phyloP scores from a whole-genome alignment of 2,113 vertebrate species.

The Catharus fuscescens region DNA sequence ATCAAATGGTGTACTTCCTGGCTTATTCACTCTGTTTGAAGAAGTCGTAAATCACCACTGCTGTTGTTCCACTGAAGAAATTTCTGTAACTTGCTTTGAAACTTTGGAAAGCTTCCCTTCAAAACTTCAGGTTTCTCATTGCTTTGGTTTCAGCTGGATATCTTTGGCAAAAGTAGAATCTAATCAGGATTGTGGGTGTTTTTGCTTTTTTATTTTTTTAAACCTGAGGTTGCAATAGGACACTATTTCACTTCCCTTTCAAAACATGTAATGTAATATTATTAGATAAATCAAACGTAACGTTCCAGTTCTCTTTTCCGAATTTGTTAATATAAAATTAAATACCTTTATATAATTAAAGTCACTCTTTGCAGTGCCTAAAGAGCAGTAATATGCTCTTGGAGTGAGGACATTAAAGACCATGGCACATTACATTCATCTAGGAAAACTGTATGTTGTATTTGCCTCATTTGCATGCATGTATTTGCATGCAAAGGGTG shows the following conservation, averaged over 20 bases:
- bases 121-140: neutral
- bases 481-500: neutral
- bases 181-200: neutral
- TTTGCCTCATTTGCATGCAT: neutral
- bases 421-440: neutral
- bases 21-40: neutral
- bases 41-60: neutral
- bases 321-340: neutral
- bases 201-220: neutral
- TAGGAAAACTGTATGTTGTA: neutral
- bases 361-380: neutral
- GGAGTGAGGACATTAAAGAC: neutral
- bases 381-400: neutral
- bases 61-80: neutral
- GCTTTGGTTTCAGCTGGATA: neutral
- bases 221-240: neutral
- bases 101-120: neutral
- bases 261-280: neutral
- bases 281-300: neutral
- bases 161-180: neutral
- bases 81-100: neutral
- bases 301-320: neutral
- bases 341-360: neutral
- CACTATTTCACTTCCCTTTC: neutral
- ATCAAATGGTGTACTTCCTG: neutral